Base-by-base conservation (phyloP, 1,140 invertebrate species). In the Vanessa atalanta region DNA sequence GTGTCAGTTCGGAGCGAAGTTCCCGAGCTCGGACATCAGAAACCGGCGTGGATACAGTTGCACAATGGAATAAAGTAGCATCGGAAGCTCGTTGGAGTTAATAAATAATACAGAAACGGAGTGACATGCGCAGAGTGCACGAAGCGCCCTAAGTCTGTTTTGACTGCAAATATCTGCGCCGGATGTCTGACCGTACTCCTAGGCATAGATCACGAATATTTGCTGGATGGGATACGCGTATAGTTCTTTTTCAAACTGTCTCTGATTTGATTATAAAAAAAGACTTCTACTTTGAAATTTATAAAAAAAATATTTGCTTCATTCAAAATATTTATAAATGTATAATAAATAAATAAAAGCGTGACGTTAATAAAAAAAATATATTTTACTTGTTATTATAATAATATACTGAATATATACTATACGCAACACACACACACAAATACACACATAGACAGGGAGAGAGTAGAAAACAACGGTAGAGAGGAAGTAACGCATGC, bases 21-120 rank as follows among this genome's bases (percentile, higher is more conserved):
- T 91, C 85, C 82, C 79, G 75, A 75, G 76, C 82, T 87, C 85
- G 88, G 88, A 90, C 89, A 89, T 88, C 85, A 89, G 86, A 82
- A 85, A 80, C 83, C 83, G 80, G 77, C 78, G 84, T 81, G 78
- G 84, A 83, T 90, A 85, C 84, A 88, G 85, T 86, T 89, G 79
- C 85, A 91, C 90, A 92, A 91, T 92, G 80, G 89, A 89, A 92
- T 91, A 92, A 90, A 92, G 89, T 88, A 92, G 87, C 88, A 92
- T 92, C 88, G 88, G 88, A 92, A 88, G 85, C 90, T 91, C 83
- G 90, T 92, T 89, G 88, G 85, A 90, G 88, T 91, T 91, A 93
- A 91, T 93, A 93, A 91, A 93, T 93, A 91, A 91, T 91, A 91
- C 83, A 88, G 84, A 83, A 88, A 80, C 76, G 76, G 85, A 88